These are phyloP conservation scores for Phenganax stokvisi DNA, from an alignment of 92 coral and sea anemone species.

Conservation along the genomic window DNA sequence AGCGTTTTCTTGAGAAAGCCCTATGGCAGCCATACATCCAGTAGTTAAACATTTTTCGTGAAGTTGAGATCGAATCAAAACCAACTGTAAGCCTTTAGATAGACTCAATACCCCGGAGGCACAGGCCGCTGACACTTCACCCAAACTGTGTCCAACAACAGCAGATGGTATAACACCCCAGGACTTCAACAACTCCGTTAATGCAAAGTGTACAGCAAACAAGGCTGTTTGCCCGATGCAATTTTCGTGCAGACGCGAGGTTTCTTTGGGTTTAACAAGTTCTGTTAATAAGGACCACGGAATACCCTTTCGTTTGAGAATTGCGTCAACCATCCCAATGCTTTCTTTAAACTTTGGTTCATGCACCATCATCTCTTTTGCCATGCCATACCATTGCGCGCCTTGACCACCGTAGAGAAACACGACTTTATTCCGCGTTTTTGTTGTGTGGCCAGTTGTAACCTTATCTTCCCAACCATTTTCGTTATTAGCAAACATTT, in stretches of 20 bases:
- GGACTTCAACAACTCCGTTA: conserved; percentile 64
- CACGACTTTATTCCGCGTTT: conserved; percentile 43
- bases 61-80: conserved; percentile 56
- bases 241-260: conserved; percentile 44
- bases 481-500: conserved; percentile 44
- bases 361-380: conserved; percentile 55
- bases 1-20: conserved; percentile 61
- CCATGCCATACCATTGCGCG: conserved; percentile 81
- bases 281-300: conserved; percentile 59
- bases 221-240: conserved; percentile 69
- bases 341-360: conserved; percentile 62
- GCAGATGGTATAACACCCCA: conserved; percentile 79
- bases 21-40: conserved; percentile 84
- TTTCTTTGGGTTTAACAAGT: conserved; percentile 44
- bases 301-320: conserved; percentile 51
- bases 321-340: conserved; percentile 43
- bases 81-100: conserved; percentile 61
- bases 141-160: conserved; percentile 90
- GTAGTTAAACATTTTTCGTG: conserved; percentile 66
- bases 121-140: conserved; percentile 75
- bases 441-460: conserved; percentile 41
- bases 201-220: conserved; percentile 73
- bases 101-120: conserved; percentile 57
- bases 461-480: conserved; percentile 41
- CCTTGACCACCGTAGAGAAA: conserved; percentile 92